Evolutionary conservation across 2,113 vertebrate genomes (phyloP).

Genomic region (Myxocyprinus asiaticus): DNA sequence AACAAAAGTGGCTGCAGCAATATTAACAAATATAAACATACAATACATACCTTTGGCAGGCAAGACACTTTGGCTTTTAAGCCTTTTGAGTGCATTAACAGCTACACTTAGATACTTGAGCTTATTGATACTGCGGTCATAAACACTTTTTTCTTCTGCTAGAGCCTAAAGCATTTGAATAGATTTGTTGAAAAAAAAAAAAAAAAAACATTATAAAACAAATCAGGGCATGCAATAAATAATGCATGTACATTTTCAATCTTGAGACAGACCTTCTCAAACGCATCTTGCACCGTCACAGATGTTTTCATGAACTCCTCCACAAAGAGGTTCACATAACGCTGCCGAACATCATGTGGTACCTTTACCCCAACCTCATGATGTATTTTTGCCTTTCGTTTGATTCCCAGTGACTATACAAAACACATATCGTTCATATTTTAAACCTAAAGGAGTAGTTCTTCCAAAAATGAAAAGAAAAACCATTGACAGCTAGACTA

Average conservation of each 20-base stretch:
- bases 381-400: constrained; percentile 61
- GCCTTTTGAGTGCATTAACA: constrained; percentile 79
- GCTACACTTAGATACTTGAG: constrained; percentile 81
- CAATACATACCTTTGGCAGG: constrained; percentile 65
- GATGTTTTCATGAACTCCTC: constrained; percentile 77
- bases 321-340: constrained; percentile 75
- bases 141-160: constrained; percentile 78
- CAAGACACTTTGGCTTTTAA: constrained; percentile 71
- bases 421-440: background rate
- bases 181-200: background rate
- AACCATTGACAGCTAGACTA: background rate
- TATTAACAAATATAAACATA: constrained; percentile 24
- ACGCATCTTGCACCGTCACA: constrained; percentile 74
- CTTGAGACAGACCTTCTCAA: constrained; percentile 77
- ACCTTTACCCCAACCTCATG: constrained; percentile 71
- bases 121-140: constrained; percentile 78
- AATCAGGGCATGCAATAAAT: background rate
- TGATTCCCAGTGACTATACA: constrained; percentile 55
- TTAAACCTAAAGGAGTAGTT: background rate
- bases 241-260: background rate
- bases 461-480: no score
- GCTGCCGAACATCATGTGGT: constrained; percentile 75
- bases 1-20: constrained; percentile 25
- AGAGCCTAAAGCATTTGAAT: constrained; percentile 68
- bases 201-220: background rate